Percentiles rank a stretch among this genome's conserved stretches.
Evolutionary conservation across 2,113 vertebrate species (phyloP).

Genomic region (Xiphophorus hellerii): DNA sequence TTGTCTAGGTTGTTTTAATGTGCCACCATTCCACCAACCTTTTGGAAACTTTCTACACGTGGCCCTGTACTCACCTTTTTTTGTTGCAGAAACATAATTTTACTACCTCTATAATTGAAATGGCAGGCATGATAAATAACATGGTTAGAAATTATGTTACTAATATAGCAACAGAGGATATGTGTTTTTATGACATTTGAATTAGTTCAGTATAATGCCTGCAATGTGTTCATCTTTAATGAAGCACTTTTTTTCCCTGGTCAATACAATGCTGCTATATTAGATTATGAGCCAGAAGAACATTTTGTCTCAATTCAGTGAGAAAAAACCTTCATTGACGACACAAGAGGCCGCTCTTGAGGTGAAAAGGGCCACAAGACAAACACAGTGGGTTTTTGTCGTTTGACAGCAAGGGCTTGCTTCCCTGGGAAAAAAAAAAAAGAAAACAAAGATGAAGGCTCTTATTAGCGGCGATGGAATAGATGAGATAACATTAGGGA

Average conservation of each 20-base stretch:
- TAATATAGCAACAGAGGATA: background rate
- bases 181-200: background rate
- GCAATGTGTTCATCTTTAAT: no score
- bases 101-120: background rate
- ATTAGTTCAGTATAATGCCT: background rate
- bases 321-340: background rate
- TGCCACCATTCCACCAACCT: background rate
- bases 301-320: background rate
- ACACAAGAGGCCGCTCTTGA: constrained; percentile 74
- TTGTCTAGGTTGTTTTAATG: no score
- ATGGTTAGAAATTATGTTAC: background rate
- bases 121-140: background rate
- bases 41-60: background rate
- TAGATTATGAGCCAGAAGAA: background rate
- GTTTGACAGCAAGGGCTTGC: constrained; percentile 66
- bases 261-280: background rate
- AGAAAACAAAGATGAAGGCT: constrained; percentile 65
- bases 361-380: constrained; percentile 49
- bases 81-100: background rate
- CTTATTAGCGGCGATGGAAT: constrained; percentile 32
- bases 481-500: constrained; percentile 22
- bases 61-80: no score
- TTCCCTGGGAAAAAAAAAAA: constrained; percentile 58
- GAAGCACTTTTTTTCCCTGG: background rate
- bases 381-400: constrained; percentile 30